Base-by-base conservation (phyloP, 1,140 invertebrate genomes). In the Pseudomyrmex cubaensis region DNA sequence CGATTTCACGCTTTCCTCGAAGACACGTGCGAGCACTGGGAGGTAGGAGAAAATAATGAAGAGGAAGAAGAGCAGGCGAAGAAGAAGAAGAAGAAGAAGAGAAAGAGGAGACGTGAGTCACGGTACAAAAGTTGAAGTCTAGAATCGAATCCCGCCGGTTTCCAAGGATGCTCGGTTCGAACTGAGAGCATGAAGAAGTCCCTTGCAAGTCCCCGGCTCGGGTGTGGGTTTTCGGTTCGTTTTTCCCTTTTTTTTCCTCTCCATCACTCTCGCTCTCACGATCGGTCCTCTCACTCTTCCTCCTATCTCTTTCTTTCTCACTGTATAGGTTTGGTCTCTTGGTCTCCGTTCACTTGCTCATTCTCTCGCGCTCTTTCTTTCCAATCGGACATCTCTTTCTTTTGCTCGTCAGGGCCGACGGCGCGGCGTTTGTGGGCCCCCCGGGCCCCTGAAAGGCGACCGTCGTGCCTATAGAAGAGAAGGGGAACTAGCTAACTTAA, bases 111-210 rank as follows among this genome's bases (percentile, higher is more conserved):
- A 17, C 5, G 50, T 57, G 57, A 82, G 72, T 67, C 76, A 83
- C 86, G 67, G 35, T 22, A 12, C 20, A 20, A 12, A 62, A 67
- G 52, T 82, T 46, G 48, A 77, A 85, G 72, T 64, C 69, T 75
- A 54, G 56, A 87, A 87, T 87, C 91, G 91, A 93, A 91, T 35
- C 35, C 91, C 91, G 91, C 90, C 90, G 85, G 90, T 92, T 92
- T 91, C 93, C 92, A 93, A 94, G 93, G 94, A 94, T 93, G 92
- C 87, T 89, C 88, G 91, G 87, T 94, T 92, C 91, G 89, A 92
- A 94, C 94, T 94, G 93, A 94, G 82, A 87, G 77, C 87, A 85
- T 85, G 90, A 90, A 91, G 91, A 91, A 90, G 92, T 87, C 89
- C 91, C 89, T 90, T 86, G 56, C 85, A 90, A 90, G 91, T 90